Conservation (phyloP, 2,797 vertebrate species). For the Ctenosaura bakeri region DNA sequence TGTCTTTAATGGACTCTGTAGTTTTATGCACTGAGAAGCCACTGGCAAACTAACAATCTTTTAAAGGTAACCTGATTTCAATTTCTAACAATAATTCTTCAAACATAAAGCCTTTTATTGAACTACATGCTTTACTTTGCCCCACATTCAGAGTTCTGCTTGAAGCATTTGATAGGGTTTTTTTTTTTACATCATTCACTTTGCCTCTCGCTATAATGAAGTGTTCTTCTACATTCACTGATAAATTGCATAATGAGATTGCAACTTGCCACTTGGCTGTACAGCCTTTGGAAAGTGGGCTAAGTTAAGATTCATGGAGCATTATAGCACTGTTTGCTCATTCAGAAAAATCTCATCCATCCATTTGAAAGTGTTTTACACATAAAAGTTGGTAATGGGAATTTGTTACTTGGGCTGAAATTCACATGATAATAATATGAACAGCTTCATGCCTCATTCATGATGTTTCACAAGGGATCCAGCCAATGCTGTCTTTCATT, state of each 20-base stretch:
- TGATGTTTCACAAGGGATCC: neutral
- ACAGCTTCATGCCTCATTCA: neutral
- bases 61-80: slow-evolving; percentile 1
- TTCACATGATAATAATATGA: neutral
- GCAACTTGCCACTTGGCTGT: slow-evolving; percentile 5
- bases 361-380: neutral
- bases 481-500: neutral
- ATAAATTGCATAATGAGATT: neutral
- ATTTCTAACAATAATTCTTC: neutral
- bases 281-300: neutral
- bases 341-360: neutral
- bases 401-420: slow-evolving; percentile 9
- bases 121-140: neutral
- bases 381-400: neutral
- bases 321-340: neutral
- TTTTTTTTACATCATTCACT: neutral
- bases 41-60: neutral
- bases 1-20: neutral
- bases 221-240: neutral
- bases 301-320: slow-evolving; percentile 6
- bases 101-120: neutral
- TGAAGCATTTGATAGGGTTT: neutral
- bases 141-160: neutral
- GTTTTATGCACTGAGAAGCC: neutral
- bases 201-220: neutral